These are phyloP conservation scores for Adineta ricciae DNA, from an alignment of 2,888 invertebrate genomes.

Conservation along the genomic window DNA sequence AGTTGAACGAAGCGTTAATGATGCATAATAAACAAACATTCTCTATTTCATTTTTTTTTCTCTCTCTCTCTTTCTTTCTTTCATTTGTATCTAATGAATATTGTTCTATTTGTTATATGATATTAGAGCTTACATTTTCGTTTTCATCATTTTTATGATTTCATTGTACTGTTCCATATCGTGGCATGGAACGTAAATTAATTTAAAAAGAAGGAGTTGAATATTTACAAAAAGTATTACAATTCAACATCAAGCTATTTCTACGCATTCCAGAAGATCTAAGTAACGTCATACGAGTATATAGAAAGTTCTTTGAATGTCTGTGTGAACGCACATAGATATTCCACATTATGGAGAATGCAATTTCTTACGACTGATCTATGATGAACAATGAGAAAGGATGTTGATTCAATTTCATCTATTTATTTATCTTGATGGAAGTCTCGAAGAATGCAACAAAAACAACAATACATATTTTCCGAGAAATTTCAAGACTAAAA, in stretches of 20 bases:
- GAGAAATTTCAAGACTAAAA: background rate
- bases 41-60: too few species aligned
- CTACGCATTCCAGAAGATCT: too few species aligned
- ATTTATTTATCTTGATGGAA: background rate
- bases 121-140: background rate
- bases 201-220: background rate
- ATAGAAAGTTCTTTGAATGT: too few species aligned
- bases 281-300: too few species aligned
- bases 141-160: background rate
- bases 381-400: too few species aligned
- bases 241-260: too few species aligned
- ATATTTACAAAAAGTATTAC: background rate
- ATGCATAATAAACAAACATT: background rate
- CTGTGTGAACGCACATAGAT: too few species aligned
- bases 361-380: too few species aligned
- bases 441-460: background rate
- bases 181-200: background rate
- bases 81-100: background rate
- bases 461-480: background rate
- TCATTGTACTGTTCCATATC: background rate
- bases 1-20: background rate
- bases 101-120: background rate
- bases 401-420: background rate
- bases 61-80: background rate
- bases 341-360: too few species aligned